Base-by-base conservation (phyloP, 2,113 vertebrate species). In the Chunga burmeisteri region DNA sequence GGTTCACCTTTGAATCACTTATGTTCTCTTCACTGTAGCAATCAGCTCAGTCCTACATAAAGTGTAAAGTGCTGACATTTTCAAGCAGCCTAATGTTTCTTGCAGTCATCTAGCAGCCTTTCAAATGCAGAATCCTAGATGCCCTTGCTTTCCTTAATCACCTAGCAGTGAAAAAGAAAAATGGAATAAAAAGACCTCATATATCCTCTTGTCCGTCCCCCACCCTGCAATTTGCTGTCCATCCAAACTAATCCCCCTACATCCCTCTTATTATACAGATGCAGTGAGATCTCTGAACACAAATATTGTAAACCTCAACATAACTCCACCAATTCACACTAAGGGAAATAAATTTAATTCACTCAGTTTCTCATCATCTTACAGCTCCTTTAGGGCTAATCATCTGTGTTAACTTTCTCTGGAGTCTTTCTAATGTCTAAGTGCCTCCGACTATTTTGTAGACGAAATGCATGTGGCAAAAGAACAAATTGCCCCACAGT, bases 1-100 rank as follows among this genome's bases (percentile, higher is more conserved):
- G 88, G 56, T 96, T 97, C 96, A 97, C 97, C 95, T 96, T 95
- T 96, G 95, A 96, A 95, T 97, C 96, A 94, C 95, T 97, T 95
- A 93, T 91, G 92, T 95, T 96, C 97, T 96, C 94, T 95, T 95
- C 96, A 94, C 83, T 3, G 27, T 62, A 89, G 93, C 96, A 97
- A 97, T 96, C 97, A 97, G 92, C 93, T 97, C 96, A 96, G 91
- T 94, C 96, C 91, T 92, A 96, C 81, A 96, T 94, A 95, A 94
- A 94, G 96, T 70, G 97, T 87, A 96, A 95, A 97, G 93, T 96
- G 95, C 94, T 97, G 95, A 97, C 97, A 96, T 96, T 96, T 97
- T 87, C 96, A 95, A 97, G 88, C 91, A 97, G 88, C 86, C 83
- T 96, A 95, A 93, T 96, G 96, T 96, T 95, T 97, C 93, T 96